Percentiles rank a stretch among this genome's conserved stretches.
Evolutionary conservation across 2,888 invertebrate genomes (phyloP).

Genomic region (Lacanobia wlatinum): DNA sequence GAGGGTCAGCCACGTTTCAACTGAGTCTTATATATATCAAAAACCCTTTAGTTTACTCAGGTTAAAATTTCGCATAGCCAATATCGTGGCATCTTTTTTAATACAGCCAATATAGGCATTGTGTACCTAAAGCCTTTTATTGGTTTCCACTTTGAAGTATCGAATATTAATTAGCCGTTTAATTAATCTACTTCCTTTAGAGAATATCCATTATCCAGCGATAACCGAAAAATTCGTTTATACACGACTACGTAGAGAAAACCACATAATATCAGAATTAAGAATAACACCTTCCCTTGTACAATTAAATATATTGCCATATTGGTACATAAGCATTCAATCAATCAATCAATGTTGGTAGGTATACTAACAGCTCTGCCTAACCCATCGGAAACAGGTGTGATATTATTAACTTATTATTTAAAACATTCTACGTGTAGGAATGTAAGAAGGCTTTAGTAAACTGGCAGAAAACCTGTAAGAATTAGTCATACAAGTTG

Average conservation of each 20-base stretch:
- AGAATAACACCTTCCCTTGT: not conserved
- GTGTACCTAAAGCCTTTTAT: conserved; percentile 17
- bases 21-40: too few relatives aligned
- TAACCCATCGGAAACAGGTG: not conserved
- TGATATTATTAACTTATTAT: not conserved
- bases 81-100: not conserved
- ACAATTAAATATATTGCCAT: not conserved
- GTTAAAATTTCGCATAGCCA: not conserved
- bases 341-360: too few relatives aligned
- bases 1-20: too few relatives aligned
- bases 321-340: not conserved
- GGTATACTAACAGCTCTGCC: not conserved
- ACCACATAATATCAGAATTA: too few relatives aligned
- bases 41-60: not conserved
- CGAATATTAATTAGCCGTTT: conserved; percentile 22
- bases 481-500: not conserved
- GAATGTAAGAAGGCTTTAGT: not conserved
- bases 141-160: not conserved
- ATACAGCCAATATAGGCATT: not conserved
- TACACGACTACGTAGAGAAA: not conserved
- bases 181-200: conserved; percentile 21
- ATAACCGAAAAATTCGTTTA: conserved; percentile 2
- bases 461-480: not conserved
- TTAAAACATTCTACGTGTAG: not conserved
- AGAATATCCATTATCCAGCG: conserved; percentile 1